Conservation (phyloP, 2,888 invertebrate species). For the Anoplius nigerrimus region DNA sequence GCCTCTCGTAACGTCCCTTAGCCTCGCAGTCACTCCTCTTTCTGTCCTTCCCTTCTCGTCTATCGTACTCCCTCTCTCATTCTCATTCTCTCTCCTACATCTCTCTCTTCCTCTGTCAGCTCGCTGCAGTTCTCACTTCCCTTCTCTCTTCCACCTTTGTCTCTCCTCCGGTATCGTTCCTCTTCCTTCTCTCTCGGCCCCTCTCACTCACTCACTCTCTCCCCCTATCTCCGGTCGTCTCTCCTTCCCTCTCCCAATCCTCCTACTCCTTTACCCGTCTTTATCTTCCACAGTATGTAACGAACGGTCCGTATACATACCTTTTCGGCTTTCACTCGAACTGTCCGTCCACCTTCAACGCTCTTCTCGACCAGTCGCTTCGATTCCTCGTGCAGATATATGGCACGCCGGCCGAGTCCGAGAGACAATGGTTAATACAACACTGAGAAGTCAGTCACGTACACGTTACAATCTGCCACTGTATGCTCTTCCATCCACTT, state of each 20-base stretch:
- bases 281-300: constrained; percentile 23
- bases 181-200: neutral
- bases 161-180: neutral
- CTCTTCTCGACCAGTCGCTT: constrained; percentile 18
- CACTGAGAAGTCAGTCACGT: neutral
- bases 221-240: neutral
- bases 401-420: neutral
- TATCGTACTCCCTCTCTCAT: neutral
- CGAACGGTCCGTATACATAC: constrained; percentile 16
- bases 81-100: constrained; percentile 14
- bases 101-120: constrained; percentile 19
- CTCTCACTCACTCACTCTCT: constrained; percentile 22
- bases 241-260: constrained; percentile 6
- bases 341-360: constrained; percentile 9
- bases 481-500: neutral
- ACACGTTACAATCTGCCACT: neutral
- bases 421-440: neutral
- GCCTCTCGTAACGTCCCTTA: constrained; percentile 13
- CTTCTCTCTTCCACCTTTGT: neutral
- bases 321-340: constrained; percentile 44
- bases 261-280: constrained; percentile 27
- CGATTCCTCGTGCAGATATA: constrained; percentile 16
- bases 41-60: no score
- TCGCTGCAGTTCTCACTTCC: constrained; percentile 1
- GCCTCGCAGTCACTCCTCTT: neutral